These are phyloP conservation scores for Heteronetta atricapilla DNA, from an alignment of 2,113 vertebrate species.

Conservation along the genomic window DNA sequence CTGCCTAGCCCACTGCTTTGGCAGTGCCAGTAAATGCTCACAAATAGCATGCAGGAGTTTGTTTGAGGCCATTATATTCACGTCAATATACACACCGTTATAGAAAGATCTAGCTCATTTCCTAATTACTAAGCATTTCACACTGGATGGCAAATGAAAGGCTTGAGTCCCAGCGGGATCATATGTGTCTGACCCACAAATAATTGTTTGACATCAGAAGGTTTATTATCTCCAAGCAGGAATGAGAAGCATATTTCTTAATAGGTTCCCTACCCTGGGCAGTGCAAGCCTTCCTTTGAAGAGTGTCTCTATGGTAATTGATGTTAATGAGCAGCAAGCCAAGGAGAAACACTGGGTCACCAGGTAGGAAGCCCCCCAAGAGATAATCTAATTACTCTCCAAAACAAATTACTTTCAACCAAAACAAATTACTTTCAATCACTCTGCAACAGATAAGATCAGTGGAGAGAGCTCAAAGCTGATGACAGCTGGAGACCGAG, in stretches of 20 bases:
- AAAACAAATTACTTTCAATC: constrained; percentile 78
- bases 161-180: not conserved
- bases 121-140: not conserved
- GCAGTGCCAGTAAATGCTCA: not conserved
- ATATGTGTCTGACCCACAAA: constrained; percentile 49
- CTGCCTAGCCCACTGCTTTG: not conserved
- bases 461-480: constrained; percentile 48
- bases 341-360: constrained; percentile 65
- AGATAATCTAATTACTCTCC: constrained; percentile 72
- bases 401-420: constrained; percentile 78
- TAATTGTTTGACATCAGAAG: constrained; percentile 58
- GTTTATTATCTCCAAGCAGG: constrained; percentile 58
- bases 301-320: constrained; percentile 75
- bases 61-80: not conserved
- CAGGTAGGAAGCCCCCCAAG: constrained; percentile 72
- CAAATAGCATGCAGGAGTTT: not conserved
- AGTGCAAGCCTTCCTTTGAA: constrained; percentile 66
- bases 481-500: constrained; percentile 59
- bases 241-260: constrained; percentile 49
- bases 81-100: fast-evolving
- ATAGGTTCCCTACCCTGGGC: constrained; percentile 44
- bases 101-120: not conserved
- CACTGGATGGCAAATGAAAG: not conserved
- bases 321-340: constrained; percentile 69
- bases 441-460: constrained; percentile 66